A percentile compares a stretch with the other conserved stretches of the same genome.
Conservation (phyloP, 2,113 vertebrate genomes). For the Onychostoma macrolepis region DNA sequence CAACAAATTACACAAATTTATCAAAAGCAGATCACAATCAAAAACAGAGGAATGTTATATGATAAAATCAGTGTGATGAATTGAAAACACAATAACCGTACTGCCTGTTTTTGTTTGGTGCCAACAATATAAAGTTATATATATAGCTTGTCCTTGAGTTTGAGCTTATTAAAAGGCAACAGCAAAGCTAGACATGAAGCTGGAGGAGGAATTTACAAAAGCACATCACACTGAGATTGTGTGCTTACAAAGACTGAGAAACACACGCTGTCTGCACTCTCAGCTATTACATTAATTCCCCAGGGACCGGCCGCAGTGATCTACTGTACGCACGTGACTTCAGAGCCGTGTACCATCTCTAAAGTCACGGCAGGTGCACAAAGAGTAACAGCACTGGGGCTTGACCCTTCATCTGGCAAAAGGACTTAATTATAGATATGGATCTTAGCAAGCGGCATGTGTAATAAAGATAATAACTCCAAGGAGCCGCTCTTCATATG, state of each 20-base stretch:
- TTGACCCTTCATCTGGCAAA: not conserved
- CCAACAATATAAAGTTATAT: not conserved
- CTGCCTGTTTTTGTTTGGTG: not conserved
- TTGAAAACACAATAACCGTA: not conserved
- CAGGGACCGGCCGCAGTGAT: not conserved
- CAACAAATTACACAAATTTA: not conserved
- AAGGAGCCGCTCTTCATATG: not conserved
- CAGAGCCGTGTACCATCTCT: not conserved
- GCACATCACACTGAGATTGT: conserved; percentile 21
- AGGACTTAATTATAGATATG: conserved; percentile 37
- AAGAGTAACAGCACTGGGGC: not conserved
- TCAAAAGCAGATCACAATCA: too few relatives aligned
- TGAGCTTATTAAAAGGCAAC: conserved; percentile 20
- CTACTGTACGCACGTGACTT: conserved; percentile 24
- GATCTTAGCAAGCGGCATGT: not conserved
- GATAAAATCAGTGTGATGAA: not conserved
- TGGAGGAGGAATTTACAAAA: conserved; percentile 1
- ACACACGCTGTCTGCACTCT: conserved; percentile 30
- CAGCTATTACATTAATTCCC: conserved; percentile 34
- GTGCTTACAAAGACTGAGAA: conserved; percentile 21
- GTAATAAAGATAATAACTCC: not conserved
- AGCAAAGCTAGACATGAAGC: not conserved
- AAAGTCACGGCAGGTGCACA: conserved; percentile 10
- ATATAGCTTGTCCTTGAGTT: not conserved
- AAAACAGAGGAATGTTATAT: not conserved